phyloP scores from a whole-genome alignment of 2,113 vertebrate species.

The Hyaena hyaena region DNA sequence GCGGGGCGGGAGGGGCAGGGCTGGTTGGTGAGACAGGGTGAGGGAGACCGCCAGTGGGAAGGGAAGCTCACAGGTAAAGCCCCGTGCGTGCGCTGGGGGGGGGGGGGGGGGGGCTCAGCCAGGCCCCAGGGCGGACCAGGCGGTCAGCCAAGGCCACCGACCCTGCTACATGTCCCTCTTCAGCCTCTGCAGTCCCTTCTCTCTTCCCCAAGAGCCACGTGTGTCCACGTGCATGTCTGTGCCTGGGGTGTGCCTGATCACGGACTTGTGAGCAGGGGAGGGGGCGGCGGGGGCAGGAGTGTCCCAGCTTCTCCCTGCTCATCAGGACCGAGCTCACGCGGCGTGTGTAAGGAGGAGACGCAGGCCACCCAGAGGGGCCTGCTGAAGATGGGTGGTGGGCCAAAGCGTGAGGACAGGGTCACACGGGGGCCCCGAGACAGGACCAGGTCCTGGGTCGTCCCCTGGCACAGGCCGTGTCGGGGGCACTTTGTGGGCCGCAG shows the following conservation, averaged over 20 bases:
- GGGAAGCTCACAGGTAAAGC: too few relatives aligned
- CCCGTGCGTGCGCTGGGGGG: not conserved
- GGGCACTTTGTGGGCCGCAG: not conserved
- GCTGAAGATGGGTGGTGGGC: not conserved
- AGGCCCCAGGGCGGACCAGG: rapidly evolving
- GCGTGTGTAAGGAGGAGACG: not conserved
- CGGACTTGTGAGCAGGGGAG: too few relatives aligned
- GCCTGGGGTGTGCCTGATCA: not conserved
- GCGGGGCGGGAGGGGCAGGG: too few relatives aligned
- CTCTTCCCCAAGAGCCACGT: not conserved
- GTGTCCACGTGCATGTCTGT: not conserved
- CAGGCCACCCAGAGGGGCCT: not conserved
- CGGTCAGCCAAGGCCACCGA: not conserved
- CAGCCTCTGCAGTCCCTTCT: rapidly evolving
- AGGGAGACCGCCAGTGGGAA: not conserved
- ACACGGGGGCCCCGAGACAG: not conserved
- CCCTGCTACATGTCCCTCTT: not conserved
- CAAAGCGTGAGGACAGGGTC: not conserved
- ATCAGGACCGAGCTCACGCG: not conserved
- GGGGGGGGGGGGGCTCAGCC: not conserved
- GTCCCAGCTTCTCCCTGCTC: rapidly evolving
- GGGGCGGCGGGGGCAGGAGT: rapidly evolving
- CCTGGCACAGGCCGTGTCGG: not conserved
- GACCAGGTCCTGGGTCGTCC: not conserved
- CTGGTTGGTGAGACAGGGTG: not conserved